phyloP scores from a whole-genome alignment of 2,113 vertebrate species.

The Oreotragus oreotragus region DNA sequence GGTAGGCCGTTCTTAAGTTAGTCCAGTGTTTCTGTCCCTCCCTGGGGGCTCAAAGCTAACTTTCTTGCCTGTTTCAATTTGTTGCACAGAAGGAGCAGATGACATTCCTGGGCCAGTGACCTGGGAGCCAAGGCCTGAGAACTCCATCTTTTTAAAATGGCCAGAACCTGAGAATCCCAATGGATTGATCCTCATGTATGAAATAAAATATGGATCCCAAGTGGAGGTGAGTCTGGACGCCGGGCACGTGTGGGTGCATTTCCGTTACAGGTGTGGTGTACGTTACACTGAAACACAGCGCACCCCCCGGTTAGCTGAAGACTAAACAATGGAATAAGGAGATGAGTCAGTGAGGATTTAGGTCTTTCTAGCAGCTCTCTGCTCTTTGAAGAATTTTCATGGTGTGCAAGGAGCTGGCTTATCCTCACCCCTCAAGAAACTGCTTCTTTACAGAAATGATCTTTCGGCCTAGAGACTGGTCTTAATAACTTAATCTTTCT shows the following conservation, averaged over 20 bases:
- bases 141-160: constrained; percentile 91
- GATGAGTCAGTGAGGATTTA: fast-evolving
- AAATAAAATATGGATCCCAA: constrained; percentile 91
- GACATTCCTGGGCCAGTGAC: constrained; percentile 92
- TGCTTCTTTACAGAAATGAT: background rate
- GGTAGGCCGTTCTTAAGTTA: background rate
- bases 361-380: background rate
- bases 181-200: constrained; percentile 96
- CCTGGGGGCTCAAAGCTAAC: background rate
- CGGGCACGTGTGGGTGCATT: fast-evolving
- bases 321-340: background rate
- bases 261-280: fast-evolving
- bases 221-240: constrained; percentile 84
- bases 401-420: too few species aligned
- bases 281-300: fast-evolving
- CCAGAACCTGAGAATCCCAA: constrained; percentile 90
- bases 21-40: background rate
- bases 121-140: constrained; percentile 85
- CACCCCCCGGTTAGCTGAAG: background rate
- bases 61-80: background rate
- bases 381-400: background rate
- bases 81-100: constrained; percentile 89
- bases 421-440: background rate
- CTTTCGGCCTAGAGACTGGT: fast-evolving
- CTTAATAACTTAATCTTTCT: background rate